Conservation (phyloP, 2,113 vertebrate species). For the Psilopsiagon aurifrons region DNA sequence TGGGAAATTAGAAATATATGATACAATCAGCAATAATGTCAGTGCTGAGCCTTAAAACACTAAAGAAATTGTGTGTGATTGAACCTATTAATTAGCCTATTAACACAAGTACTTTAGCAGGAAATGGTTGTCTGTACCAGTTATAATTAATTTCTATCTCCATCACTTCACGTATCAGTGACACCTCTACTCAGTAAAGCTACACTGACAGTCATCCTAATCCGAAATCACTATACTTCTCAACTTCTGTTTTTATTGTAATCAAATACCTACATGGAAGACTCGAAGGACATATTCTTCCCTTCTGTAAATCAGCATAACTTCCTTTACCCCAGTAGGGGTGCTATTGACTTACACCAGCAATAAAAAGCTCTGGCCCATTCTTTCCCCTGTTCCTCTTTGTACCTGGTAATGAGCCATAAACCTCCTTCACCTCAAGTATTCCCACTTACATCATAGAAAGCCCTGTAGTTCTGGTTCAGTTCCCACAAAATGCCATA, state of each 20-base stretch:
- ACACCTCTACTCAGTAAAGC: not conserved
- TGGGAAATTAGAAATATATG: not conserved
- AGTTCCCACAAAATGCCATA: not conserved
- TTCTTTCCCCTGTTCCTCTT: not conserved
- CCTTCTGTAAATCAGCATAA: not conserved
- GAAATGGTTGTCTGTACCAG: not conserved
- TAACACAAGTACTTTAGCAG: not conserved
- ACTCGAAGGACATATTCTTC: not conserved
- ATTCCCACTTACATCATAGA: not conserved
- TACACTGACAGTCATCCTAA: accelerated
- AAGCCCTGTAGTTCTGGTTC: not conserved
- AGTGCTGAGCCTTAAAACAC: not conserved
- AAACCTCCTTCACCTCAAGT: not conserved
- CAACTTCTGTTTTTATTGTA: not conserved
- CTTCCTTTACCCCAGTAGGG: not conserved
- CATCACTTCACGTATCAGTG: not conserved
- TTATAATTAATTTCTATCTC: not conserved
- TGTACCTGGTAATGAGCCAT: accelerated
- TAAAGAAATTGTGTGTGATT: not conserved
- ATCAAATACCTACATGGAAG: not conserved
- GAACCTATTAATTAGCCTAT: not conserved
- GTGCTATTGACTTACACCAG: not conserved
- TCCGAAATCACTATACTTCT: not conserved
- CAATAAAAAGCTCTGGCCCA: not conserved
- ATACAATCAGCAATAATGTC: not conserved